phyloP scores from a whole-genome alignment of 1,140 invertebrate genomes.

The Calliopsis andreniformis region DNA sequence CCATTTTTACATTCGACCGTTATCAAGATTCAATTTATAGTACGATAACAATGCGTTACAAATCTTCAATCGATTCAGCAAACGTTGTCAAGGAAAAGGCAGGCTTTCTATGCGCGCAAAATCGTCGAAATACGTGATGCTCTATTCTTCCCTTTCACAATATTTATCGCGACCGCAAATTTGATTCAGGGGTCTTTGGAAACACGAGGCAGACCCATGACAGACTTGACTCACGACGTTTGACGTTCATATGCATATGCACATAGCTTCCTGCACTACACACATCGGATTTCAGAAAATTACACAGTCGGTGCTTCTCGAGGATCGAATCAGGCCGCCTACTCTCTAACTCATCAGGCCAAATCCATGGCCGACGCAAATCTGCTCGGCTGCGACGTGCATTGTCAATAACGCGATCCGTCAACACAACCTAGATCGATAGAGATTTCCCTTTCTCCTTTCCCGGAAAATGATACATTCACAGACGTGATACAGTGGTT shows the following conservation, averaged over 20 bases:
- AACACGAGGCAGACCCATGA: neutral
- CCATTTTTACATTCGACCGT: neutral
- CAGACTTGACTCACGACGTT: neutral
- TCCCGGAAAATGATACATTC: neutral
- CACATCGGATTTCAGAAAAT: slow-evolving; percentile 13
- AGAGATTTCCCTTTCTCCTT: neutral
- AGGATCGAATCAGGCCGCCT: neutral
- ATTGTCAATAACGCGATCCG: slow-evolving; percentile 37
- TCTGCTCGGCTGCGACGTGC: neutral
- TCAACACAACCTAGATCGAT: slow-evolving; percentile 14
- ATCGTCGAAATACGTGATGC: neutral
- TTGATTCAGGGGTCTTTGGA: neutral
- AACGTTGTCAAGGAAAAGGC: neutral
- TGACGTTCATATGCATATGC: neutral
- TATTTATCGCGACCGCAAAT: slow-evolving; percentile 6
- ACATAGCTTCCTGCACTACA: neutral
- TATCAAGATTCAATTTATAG: neutral
- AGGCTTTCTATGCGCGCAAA: neutral
- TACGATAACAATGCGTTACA: neutral
- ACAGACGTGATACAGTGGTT: too few species aligned
- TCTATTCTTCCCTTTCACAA: neutral
- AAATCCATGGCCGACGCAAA: slow-evolving; percentile 21
- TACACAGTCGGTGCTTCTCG: neutral
- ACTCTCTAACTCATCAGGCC: slow-evolving; percentile 17
- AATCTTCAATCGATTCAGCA: neutral